Percentiles rank a stretch among this genome's conserved stretches.
Evolutionary conservation across 2,113 vertebrate genomes (phyloP).

Genomic region (Mionectes macconnelli): DNA sequence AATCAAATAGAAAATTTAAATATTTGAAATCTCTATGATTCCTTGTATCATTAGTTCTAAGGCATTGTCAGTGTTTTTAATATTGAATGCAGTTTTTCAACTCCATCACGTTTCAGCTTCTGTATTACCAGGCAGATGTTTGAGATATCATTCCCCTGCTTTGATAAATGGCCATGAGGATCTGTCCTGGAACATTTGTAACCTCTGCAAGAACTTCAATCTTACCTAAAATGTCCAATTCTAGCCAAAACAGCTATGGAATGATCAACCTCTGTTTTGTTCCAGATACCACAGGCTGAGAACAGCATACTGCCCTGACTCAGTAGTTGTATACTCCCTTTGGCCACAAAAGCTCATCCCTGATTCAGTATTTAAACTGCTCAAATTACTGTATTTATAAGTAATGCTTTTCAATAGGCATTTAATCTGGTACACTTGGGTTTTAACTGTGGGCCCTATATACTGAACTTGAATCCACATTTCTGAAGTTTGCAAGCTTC

Average conservation of each 20-base stretch:
- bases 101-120: background rate
- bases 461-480: background rate
- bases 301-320: background rate
- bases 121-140: background rate
- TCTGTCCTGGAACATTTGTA: background rate
- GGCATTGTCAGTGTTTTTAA: background rate
- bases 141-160: accelerated
- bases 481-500: background rate
- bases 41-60: background rate
- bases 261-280: background rate
- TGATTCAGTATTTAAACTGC: background rate
- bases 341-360: background rate
- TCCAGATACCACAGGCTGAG: background rate
- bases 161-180: background rate
- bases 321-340: background rate
- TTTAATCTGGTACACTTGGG: background rate
- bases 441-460: background rate
- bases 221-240: background rate
- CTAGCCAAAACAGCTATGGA: background rate
- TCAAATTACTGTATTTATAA: background rate
- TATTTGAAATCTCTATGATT: background rate
- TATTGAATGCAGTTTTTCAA: background rate
- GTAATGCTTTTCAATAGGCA: background rate
- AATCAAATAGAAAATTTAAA: background rate
- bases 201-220: background rate